Base-by-base conservation (phyloP, 2,797 vertebrate species). In the Morelia viridis region DNA sequence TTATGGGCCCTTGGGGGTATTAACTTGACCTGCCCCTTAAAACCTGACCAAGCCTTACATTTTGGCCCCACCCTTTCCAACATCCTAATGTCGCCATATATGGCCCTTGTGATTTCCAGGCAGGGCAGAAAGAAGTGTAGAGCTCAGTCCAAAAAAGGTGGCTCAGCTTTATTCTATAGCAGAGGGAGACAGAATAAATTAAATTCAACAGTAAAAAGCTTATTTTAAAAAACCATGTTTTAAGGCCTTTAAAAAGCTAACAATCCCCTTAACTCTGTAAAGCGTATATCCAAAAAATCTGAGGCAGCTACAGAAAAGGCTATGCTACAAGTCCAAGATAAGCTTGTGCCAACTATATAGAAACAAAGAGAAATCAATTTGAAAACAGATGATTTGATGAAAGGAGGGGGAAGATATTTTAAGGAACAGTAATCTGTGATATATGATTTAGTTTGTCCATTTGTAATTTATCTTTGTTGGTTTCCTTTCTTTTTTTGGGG, bases 401-500 rank as follows among this genome's bases (percentile, higher is more conserved):
- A 19, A 46, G 76, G 41, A 80, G 24, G 76, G 35, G 31, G 41
- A 80, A 5, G 71, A 24, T 80, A 46, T 46, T 80, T 46, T 35
- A 80, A 80, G 22, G 19, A 80, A 46, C 41, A 80, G 22, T 46
- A 80, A 4, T 46, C 76, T 80, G 46, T 80, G 41, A 80, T 46
- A 85, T 53, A 35, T 41, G 64, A 64, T 65, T 26, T 15, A 56
- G 10, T 86, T 65, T 56, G 8, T 65, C 53, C 46, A 65, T 65
- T 50, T 90, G 26, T 19, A 22, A 90, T 10, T 46, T 80, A 80
- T 5, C 22, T 80, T 80, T 46, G 41, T 80, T 46, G 35, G 24
- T 24, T 84, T 92, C 90, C 57, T 89, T 91, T 86, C 91, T 87
- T 58, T 88, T 65, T 65, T 56, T 0, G 28, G 11, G 46, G 17